phyloP scores from a whole-genome alignment of 2,113 vertebrate genomes.

The Menidia beryllina region DNA sequence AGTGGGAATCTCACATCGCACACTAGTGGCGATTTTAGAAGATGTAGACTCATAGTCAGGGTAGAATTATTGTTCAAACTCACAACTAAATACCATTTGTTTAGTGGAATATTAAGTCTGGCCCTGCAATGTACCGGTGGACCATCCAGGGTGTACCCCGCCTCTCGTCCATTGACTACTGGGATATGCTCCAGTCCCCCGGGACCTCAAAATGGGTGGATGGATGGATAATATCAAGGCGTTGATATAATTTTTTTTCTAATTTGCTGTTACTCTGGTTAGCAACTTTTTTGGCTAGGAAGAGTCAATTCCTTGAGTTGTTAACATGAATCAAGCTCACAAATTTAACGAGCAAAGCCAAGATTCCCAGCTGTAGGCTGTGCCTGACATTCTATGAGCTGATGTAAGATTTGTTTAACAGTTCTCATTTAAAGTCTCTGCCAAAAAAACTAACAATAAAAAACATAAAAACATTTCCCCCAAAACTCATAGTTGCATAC shows the following conservation, averaged over 20 bases:
- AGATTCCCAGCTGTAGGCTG: background rate
- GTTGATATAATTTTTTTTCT: no score
- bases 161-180: no score
- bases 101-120: background rate
- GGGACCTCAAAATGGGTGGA: no score
- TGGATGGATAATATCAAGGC: no score
- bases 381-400: background rate
- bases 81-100: background rate
- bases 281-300: background rate
- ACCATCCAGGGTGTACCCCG: no score
- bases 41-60: background rate
- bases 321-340: background rate
- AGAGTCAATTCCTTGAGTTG: background rate
- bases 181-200: no score
- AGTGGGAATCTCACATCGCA: background rate
- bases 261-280: background rate
- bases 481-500: background rate
- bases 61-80: no score
- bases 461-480: background rate
- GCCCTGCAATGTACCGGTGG: no score
- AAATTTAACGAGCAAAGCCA: background rate
- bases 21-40: background rate
- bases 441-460: no score
- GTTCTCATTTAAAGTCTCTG: background rate
- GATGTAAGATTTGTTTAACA: background rate